Base-by-base conservation (phyloP, 2,113 vertebrate genomes). In the Chaetura pelagica region DNA sequence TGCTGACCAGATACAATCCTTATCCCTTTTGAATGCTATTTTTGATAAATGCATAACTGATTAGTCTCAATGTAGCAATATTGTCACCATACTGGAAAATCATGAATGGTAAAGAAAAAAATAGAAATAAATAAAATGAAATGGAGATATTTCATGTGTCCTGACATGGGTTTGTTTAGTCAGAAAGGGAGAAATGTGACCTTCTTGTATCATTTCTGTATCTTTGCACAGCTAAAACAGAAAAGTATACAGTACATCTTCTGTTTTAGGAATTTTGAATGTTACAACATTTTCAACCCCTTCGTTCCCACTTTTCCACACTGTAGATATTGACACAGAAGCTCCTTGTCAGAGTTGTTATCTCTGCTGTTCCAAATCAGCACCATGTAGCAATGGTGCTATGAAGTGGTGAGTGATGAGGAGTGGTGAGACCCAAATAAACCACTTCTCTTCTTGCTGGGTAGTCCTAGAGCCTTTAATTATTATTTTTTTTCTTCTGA, bases 281-380 rank as follows among this genome's bases (percentile, higher is more conserved):
- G 26, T 68, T 81, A 35, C 9, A 46, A 44, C 32, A 52, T 19
- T 29, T 58, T 34, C 44, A 32, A 6, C 12, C 12, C 40, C 22
- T 74, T 29, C 19, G 51, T 40, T 18, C 20, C 63, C 18, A 12
- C 23, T 67, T 83, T 71, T n/a, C 14, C 32, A 5, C 17, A 0
- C 16, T 68, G 62, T 13, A 62, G 7, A 2, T n/a, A 27, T 15
- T 40, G 68, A 32, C 54, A 29, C 19, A 54, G 46, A 29, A n/a
- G 32, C 12, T 52, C 57, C 59, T 57, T 72, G 21, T 52, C 0
- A 0, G 21, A 23, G 10, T 0, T 35, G 7, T 40, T 66, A 6
- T 57, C 59, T 32, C 4, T 48, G 14, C 38, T 29, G 15, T 48
- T 67, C 55, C 51, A 76, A 76, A 76, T 46, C 84, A 80, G 46